phyloP scores from a whole-genome alignment of 1,140 invertebrate species.

The Elysia chlorotica region DNA sequence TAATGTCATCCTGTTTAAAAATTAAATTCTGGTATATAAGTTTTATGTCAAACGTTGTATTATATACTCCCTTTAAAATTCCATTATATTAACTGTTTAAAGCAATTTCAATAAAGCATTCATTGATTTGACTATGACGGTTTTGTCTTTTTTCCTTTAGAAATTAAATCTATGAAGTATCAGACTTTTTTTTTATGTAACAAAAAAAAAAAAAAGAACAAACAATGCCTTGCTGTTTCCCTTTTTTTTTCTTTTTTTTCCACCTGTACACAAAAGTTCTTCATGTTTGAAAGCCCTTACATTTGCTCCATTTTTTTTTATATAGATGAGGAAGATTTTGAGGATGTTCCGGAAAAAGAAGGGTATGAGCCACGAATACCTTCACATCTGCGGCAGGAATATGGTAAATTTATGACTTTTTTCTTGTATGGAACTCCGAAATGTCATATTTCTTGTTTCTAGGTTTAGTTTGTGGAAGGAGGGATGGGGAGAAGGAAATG shows the following conservation, averaged over 20 bases:
- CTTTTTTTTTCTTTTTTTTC: background rate
- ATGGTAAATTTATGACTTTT: too few relatives aligned
- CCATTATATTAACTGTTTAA: too few relatives aligned
- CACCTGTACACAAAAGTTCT: background rate
- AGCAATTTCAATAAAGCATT: too few relatives aligned
- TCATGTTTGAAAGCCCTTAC: background rate
- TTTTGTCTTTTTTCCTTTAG: background rate
- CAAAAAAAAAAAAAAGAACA: background rate
- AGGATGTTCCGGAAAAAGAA: conserved; percentile 58
- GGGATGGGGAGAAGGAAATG: too few relatives aligned
- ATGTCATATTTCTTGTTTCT: too few relatives aligned
- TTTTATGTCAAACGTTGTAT: too few relatives aligned
- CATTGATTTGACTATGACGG: too few relatives aligned
- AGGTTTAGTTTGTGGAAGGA: too few relatives aligned
- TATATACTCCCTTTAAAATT: too few relatives aligned
- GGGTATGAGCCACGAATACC: conserved; percentile 60
- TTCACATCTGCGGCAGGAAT: conserved; percentile 34
- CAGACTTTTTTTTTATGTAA: background rate
- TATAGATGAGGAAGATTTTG: conserved; percentile 52
- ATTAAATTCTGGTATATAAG: too few relatives aligned
- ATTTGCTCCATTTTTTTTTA: background rate
- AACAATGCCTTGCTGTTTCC: background rate
- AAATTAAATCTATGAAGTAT: background rate
- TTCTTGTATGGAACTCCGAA: too few relatives aligned
- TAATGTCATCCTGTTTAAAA: too few relatives aligned